Evolutionary conservation across 1,140 invertebrate species (phyloP), one percentile per base, ranked within the genome.

Genomic region (Diabrotica undecimpunctata): DNA sequence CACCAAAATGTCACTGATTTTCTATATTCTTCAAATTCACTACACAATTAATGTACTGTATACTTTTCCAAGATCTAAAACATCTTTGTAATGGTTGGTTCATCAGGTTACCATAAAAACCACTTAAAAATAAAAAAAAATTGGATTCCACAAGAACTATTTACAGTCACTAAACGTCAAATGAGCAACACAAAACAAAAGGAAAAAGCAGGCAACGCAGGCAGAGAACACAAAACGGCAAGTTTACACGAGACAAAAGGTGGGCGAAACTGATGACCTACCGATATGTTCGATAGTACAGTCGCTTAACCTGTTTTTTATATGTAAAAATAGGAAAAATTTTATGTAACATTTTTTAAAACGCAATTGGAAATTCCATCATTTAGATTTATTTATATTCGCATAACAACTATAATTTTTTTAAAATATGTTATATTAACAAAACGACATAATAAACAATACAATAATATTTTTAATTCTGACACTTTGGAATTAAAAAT

Each of bases 41-140:
- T 11, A 12, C 5, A 54, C 10, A 5, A 54, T 3, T 3, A 10
- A 46, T 46, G 8, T 46, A 46, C 53, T 54, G n/a, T 54, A 13
- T 50, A 50, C 6, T 36, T 56, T 3, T 6, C 2, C 38, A 59
- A 59, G 7, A 61, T 41, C 50, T 35, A 61, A 10, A 51, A 25
- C 50, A 51, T 35, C 14, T 51, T 61, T 51, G n/a, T 25, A 12
- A 51, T 35, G 41, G 35, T 7, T 25, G 46, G 6, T 50, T 52
- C 58, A 53, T 61, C 50, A 52, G 10, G 35, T 50, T 41, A 38
- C 7, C 25, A 50, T 25, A 52, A 61, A n/a, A 61, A 6, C 12
- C 12, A 54, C 13, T 55, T 7, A 5, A 9, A 55, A 55, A 55
- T 25, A 55, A 14, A 55, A 13, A 4, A 55, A 55, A 5, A 4